Evolutionary conservation across 2,113 vertebrate species (phyloP).

Genomic region (Laticauda laticaudata): DNA sequence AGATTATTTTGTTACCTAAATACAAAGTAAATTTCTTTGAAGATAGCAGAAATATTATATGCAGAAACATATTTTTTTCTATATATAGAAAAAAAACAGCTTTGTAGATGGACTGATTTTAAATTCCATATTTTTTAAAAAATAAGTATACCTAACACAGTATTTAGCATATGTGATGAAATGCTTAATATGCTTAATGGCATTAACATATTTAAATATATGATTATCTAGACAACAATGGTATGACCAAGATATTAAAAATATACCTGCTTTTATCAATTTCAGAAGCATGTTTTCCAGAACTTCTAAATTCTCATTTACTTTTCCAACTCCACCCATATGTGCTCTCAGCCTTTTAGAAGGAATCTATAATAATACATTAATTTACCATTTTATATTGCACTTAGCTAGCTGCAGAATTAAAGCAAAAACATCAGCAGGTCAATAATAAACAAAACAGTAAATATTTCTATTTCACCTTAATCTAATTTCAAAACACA

Average conservation of each 20-base stretch:
- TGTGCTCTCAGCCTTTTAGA: slow-evolving; percentile 47
- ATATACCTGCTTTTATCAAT: slow-evolving; percentile 66
- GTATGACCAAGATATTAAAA: background rate
- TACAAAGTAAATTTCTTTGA: background rate
- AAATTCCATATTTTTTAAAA: background rate
- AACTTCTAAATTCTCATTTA: slow-evolving; percentile 73
- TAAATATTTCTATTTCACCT: slow-evolving; percentile 1
- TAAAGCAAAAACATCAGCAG: background rate
- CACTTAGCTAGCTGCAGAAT: background rate
- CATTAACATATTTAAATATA: slow-evolving; percentile 7
- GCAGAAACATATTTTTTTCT: background rate
- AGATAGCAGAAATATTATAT: slow-evolving; percentile 2
- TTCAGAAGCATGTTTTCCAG: slow-evolving; percentile 71
- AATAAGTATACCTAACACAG: background rate
- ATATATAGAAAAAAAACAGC: background rate
- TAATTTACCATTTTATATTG: slow-evolving; percentile 21
- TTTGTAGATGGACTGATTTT: background rate
- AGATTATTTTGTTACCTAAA: background rate
- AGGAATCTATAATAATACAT: slow-evolving; percentile 56
- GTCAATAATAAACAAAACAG: background rate
- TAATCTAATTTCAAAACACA: background rate
- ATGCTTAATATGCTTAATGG: slow-evolving; percentile 16
- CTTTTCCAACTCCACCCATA: slow-evolving; percentile 63
- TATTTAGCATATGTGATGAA: slow-evolving; percentile 15
- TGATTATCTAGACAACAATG: slow-evolving; percentile 14